Evolutionary conservation across 2,888 invertebrate species (phyloP).

Genomic region (Caenorhabditis uteleia): DNA sequence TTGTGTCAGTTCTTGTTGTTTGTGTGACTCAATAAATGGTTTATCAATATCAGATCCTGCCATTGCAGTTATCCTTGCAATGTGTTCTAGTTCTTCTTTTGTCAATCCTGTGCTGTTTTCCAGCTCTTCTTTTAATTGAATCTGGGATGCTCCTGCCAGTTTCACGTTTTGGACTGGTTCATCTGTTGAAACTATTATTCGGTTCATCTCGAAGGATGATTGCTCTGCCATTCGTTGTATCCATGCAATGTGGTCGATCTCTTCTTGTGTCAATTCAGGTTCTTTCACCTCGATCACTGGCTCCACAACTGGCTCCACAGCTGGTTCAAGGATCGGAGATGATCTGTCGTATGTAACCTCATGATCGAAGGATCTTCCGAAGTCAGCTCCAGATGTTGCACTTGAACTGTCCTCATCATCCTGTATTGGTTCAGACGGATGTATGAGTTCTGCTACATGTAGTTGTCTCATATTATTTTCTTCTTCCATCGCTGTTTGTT

Average conservation of each 20-base stretch:
- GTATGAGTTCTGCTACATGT: not conserved
- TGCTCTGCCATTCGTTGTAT: conserved; percentile 44
- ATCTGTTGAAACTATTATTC: too few species aligned
- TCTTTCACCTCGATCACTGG: conserved; percentile 19
- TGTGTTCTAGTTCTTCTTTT: conserved; percentile 41
- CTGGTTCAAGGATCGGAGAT: conserved; percentile 15
- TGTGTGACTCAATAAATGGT: too few species aligned
- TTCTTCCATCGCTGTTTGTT: conserved; percentile 1
- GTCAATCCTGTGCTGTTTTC: too few species aligned
- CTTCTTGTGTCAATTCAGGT: conserved; percentile 42
- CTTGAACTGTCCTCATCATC: conserved; percentile 18
- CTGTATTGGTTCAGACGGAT: not conserved
- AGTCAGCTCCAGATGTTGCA: conserved; percentile 40
- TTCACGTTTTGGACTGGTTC: too few species aligned
- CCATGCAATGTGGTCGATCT: conserved; percentile 41
- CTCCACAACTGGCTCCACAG: conserved; percentile 13
- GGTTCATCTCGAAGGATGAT: conserved; percentile 30
- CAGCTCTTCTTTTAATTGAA: too few species aligned
- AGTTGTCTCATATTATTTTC: conserved; percentile 1
- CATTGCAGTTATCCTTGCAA: conserved; percentile 29
- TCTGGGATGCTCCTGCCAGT: too few species aligned
- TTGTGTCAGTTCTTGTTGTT: conserved; percentile 15
- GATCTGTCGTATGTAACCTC: conserved; percentile 12
- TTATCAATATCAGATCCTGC: too few species aligned
- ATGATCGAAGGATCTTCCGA: conserved; percentile 27